Base-by-base conservation (phyloP, 2,888 invertebrate species). In the Kryphioiulus occultus region DNA sequence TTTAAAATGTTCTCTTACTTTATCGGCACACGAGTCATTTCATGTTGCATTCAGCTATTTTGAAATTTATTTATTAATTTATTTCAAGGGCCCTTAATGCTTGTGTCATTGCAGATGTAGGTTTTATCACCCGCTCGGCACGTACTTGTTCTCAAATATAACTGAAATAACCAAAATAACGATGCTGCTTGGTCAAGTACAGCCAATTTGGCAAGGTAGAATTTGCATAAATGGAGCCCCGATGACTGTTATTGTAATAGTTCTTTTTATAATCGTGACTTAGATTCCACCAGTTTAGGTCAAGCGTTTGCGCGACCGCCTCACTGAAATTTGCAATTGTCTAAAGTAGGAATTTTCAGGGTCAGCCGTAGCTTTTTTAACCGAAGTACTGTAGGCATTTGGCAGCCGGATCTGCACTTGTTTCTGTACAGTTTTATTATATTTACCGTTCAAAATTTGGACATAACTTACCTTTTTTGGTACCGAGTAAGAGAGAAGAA, bases 401-500 rank as follows among this genome's bases (percentile, higher is more conserved):
- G 59, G 59, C 59, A 59, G 59, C 59, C 59, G 59, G 59, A 59
- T 59, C 59, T 59, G 59, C 59, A 59, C 22, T 59, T 59, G 59
- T 59, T 59, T 59, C 59, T 59, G 59, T 59, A 59, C 59, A 59
- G 59, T 59, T 59, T 59, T 59, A 59, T 59, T 59, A 59, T 59
- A 59, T 59, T 59, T 59, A 59, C n/a, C 59, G 22, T 22, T 59
- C 59, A 22, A 59, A 59, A 59, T 59, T 59, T 59, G 59, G 22
- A 59, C 19, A 59, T 22, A 22, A 59, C 59, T 59, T 59, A 59
- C 59, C 59, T 59, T 59, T 59, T 59, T 59, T 59, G 59, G 59
- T 59, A 59, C n/a, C 47, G 59, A 47, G 47, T 15, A 17, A 17
- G 47, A 59, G 59, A 59, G 22, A 4, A 59, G 59, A 59, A 59